phyloP scores from a whole-genome alignment of 1,140 invertebrate species.

The Andrena cerasifolii region DNA sequence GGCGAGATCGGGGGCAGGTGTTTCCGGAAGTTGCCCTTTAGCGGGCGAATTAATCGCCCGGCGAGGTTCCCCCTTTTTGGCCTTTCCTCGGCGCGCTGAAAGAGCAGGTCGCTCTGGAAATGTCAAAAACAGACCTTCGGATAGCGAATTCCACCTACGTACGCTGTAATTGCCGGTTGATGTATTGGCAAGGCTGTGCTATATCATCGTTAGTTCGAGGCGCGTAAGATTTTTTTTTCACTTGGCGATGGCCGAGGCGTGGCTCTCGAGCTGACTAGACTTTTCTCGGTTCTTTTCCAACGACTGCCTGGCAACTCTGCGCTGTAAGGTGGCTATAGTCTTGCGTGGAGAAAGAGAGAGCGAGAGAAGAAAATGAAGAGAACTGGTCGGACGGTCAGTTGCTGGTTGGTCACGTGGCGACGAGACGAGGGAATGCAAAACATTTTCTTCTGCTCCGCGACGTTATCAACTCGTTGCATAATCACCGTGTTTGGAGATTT shows the following conservation, averaged over 20 bases:
- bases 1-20: not conserved
- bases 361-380: too few species aligned
- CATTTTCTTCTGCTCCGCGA: too few species aligned
- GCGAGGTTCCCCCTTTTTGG: not conserved
- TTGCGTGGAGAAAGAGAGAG: too few species aligned
- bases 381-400: too few species aligned
- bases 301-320: too few species aligned
- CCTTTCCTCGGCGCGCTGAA: not conserved
- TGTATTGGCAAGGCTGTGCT: not conserved
- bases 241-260: slow-evolving; percentile 16
- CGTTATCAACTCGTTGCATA: too few species aligned
- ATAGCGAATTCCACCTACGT: not conserved
- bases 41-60: not conserved
- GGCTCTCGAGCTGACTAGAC: not conserved
- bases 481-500: too few species aligned
- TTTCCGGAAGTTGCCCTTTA: not conserved
- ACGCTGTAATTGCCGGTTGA: not conserved
- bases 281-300: too few species aligned
- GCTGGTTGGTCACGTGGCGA: too few species aligned
- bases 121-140: slow-evolving; percentile 10
- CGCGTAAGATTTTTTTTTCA: not conserved
- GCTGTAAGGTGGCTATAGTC: too few species aligned
- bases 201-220: not conserved
- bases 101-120: not conserved
- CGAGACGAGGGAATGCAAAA: too few species aligned